Percentiles rank a stretch among this genome's conserved stretches.
Conservation (phyloP, 2,888 invertebrate species). For the Hecatera dysodea region DNA sequence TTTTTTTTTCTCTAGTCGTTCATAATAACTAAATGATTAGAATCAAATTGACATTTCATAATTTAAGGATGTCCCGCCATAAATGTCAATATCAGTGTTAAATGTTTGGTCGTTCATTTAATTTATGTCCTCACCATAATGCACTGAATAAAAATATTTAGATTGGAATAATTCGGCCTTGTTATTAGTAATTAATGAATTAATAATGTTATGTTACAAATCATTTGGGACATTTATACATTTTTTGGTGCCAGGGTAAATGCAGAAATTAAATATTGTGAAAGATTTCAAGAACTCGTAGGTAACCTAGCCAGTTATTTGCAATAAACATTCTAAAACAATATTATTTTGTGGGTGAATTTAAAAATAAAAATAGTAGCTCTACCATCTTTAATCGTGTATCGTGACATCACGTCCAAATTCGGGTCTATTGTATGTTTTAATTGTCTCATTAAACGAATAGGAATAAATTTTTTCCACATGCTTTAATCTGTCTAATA, state of each 20-base stretch:
- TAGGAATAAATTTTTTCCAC: conserved; percentile 71
- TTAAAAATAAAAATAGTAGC: conserved; percentile 23
- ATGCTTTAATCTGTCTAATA: conserved; percentile 69
- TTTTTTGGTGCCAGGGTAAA: neutral
- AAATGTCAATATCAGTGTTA: conserved; percentile 46
- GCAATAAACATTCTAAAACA: neutral
- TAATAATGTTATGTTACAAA: conserved; percentile 32
- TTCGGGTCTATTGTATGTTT: conserved; percentile 67
- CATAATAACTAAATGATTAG: conserved; percentile 16
- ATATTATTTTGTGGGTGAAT: neutral
- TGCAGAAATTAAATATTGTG: too few species aligned
- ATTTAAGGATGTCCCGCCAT: conserved; percentile 34
- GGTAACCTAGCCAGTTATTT: neutral
- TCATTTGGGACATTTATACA: conserved; percentile 6
- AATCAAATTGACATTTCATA: conserved; percentile 26
- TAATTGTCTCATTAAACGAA: conserved; percentile 75
- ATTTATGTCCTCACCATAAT: conserved; percentile 51
- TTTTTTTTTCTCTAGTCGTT: conserved; percentile 6
- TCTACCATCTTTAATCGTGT: conserved; percentile 37
- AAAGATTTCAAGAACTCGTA: too few species aligned
- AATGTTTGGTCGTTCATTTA: conserved; percentile 30
- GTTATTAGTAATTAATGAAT: conserved; percentile 38
- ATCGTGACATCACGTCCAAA: conserved; percentile 64
- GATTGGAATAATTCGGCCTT: conserved; percentile 38
- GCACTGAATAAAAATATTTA: conserved; percentile 61